phyloP scores from a whole-genome alignment of 2,113 vertebrate genomes.

The Periophthalmodon schlosseri region DNA sequence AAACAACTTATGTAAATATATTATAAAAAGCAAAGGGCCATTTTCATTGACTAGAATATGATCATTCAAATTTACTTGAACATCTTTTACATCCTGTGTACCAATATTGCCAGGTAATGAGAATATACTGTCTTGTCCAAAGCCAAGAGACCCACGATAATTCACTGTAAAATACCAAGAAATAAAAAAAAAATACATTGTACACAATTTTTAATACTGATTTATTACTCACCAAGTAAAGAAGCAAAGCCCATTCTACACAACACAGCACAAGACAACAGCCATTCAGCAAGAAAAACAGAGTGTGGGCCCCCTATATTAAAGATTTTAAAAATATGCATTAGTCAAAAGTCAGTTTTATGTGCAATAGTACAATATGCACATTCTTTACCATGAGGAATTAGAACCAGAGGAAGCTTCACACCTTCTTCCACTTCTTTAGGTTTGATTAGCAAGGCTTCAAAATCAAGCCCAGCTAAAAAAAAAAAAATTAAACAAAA shows the following conservation, averaged over 20 bases:
- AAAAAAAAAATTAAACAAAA: slow-evolving; percentile 5
- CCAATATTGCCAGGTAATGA: slow-evolving; percentile 89
- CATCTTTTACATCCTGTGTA: slow-evolving; percentile 88
- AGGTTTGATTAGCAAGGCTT: slow-evolving; percentile 88
- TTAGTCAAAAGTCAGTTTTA: background rate
- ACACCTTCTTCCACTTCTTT: slow-evolving; percentile 64
- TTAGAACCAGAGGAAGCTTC: slow-evolving; percentile 86
- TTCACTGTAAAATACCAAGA: slow-evolving; percentile 80
- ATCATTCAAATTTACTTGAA: slow-evolving; percentile 81
- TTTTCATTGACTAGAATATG: background rate
- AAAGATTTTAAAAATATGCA: background rate
- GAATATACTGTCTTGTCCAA: slow-evolving; percentile 88
- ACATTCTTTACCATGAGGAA: slow-evolving; percentile 84
- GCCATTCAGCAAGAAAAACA: slow-evolving; percentile 84
- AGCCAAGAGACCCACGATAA: slow-evolving; percentile 91
- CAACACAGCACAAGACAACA: slow-evolving; percentile 81
- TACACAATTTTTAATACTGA: background rate
- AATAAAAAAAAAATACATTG: background rate
- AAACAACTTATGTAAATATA: background rate
- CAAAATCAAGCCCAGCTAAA: slow-evolving; percentile 87
- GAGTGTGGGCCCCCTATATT: slow-evolving; percentile 90
- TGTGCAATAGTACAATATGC: background rate
- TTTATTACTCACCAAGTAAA: slow-evolving; percentile 81
- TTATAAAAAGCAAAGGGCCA: background rate
- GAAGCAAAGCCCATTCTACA: slow-evolving; percentile 88